Percentiles rank a stretch among this genome's conserved stretches.
Evolutionary conservation across 2,888 invertebrate species (phyloP).

Genomic region (Anoplius nigerrimus): DNA sequence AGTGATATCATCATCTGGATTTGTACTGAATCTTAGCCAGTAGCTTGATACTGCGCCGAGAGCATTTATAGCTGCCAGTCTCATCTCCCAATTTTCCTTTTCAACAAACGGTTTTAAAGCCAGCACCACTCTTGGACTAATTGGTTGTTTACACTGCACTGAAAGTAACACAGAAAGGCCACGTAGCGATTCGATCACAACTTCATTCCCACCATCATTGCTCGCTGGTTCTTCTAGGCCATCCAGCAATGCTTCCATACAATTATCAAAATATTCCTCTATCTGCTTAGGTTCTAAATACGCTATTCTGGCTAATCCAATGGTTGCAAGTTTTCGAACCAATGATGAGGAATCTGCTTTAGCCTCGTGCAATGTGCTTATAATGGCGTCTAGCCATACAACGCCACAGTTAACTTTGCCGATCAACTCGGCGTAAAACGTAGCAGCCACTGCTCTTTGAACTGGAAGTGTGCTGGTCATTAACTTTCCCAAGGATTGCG

Average conservation of each 20-base stretch:
- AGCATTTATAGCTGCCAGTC: slow-evolving; percentile 64
- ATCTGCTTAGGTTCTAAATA: slow-evolving; percentile 63
- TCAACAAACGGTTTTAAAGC: slow-evolving; percentile 70
- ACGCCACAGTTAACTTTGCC: slow-evolving; percentile 60
- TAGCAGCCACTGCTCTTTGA: slow-evolving; percentile 64
- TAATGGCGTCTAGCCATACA: slow-evolving; percentile 67
- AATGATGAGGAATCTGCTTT: slow-evolving; percentile 67
- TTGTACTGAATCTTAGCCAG: slow-evolving; percentile 56
- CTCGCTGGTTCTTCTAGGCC: slow-evolving; percentile 66
- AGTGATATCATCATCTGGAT: slow-evolving; percentile 59
- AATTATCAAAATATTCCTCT: slow-evolving; percentile 66
- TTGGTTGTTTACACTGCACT: slow-evolving; percentile 56
- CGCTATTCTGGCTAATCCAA: slow-evolving; percentile 65
- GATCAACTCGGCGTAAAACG: slow-evolving; percentile 65
- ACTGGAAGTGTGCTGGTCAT: slow-evolving; percentile 61
- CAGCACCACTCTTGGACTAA: slow-evolving; percentile 66
- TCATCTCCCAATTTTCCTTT: slow-evolving; percentile 68
- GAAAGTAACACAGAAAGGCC: slow-evolving; percentile 65
- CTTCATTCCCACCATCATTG: slow-evolving; percentile 62
- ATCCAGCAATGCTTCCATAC: slow-evolving; percentile 64
- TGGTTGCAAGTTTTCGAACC: slow-evolving; percentile 66
- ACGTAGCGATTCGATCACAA: slow-evolving; percentile 65
- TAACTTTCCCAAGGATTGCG: slow-evolving; percentile 58
- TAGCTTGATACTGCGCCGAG: slow-evolving; percentile 59
- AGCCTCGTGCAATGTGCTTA: slow-evolving; percentile 65